These are phyloP conservation scores for Megaptera novaeangliae DNA, from an alignment of 2,113 vertebrate genomes.

Conservation along the genomic window DNA sequence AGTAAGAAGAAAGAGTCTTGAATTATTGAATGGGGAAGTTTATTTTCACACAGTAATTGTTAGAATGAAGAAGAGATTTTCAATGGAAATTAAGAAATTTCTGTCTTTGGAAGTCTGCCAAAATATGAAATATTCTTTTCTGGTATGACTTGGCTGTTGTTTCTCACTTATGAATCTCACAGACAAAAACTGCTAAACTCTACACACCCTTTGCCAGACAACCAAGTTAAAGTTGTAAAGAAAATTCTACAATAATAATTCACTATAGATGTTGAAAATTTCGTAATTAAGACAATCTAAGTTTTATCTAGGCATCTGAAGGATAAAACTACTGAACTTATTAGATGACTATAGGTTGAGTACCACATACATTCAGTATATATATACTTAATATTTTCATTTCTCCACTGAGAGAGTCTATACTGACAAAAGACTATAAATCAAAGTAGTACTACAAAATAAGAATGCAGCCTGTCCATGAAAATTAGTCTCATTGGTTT, in stretches of 20 bases:
- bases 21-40: neutral
- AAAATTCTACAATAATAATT: neutral
- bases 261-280: neutral
- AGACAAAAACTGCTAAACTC: slow-evolving; percentile 31
- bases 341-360: neutral
- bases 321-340: neutral
- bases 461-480: neutral
- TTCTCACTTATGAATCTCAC: neutral
- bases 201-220: slow-evolving; percentile 9
- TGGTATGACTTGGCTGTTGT: neutral
- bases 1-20: neutral
- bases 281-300: neutral
- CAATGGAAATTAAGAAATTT: neutral
- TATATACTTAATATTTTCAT: neutral
- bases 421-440: neutral
- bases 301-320: neutral
- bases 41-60: neutral
- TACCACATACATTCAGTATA: neutral
- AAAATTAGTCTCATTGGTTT: neutral
- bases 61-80: neutral
- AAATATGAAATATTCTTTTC: slow-evolving; percentile 10
- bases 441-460: slow-evolving; percentile 37
- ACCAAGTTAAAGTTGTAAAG: neutral
- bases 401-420: neutral
- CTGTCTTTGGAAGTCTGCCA: neutral